A percentile compares a stretch with the other conserved stretches of the same genome.
Evolutionary conservation across 2,888 invertebrate species (phyloP).

Genomic region (Chydorus sphaericus): DNA sequence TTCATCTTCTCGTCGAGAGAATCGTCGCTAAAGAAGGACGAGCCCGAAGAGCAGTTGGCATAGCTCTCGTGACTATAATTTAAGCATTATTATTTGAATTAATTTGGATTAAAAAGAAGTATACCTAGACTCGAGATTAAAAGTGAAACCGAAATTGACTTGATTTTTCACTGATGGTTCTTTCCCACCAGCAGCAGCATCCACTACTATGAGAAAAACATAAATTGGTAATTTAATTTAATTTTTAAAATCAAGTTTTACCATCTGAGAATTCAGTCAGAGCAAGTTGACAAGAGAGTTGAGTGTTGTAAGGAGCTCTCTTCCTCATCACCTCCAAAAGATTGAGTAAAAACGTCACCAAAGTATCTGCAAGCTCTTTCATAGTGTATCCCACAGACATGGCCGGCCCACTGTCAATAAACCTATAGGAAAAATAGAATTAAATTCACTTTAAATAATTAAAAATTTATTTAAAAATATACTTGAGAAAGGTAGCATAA

Average conservation of each 20-base stretch:
- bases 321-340: conserved; percentile 34
- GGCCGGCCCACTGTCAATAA: conserved; percentile 35
- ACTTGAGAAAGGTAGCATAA: conserved; percentile 75
- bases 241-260: no score
- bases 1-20: conserved; percentile 50
- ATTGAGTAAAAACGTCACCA: conserved; percentile 31
- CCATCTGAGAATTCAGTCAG: conserved; percentile 49
- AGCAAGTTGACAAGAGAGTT: conserved; percentile 47
- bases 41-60: not conserved
- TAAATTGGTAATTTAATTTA: no score
- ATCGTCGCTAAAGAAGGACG: conserved; percentile 28
- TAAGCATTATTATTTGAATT: not conserved
- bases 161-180: not conserved
- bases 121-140: conserved; percentile 42
- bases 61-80: conserved; percentile 4
- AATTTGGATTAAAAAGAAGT: conserved; percentile 16
- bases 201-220: no score
- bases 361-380: not conserved
- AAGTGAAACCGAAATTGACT: conserved; percentile 23
- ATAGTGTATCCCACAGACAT: conserved; percentile 45
- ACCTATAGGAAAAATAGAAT: no score
- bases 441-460: no score
- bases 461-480: no score
- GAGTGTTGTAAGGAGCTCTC: conserved; percentile 34
- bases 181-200: no score